phyloP scores from a whole-genome alignment of 2,113 vertebrate genomes.

The Muntiacus reevesi region DNA sequence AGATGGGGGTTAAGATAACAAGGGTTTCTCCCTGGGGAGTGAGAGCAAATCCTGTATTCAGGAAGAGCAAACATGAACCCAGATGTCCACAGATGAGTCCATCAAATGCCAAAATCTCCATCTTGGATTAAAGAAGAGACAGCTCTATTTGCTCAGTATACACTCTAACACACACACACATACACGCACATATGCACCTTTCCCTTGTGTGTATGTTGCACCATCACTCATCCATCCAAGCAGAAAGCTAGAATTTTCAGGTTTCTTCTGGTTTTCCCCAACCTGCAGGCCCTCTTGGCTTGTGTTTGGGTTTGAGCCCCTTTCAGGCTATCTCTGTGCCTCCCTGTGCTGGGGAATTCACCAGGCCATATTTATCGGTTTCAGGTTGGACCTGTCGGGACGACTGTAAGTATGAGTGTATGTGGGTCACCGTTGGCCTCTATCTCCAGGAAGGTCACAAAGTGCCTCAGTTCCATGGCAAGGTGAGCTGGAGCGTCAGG shows the following conservation, averaged over 20 bases:
- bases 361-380: slow-evolving; percentile 29
- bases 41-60: background rate
- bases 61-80: background rate
- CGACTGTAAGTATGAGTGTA: slow-evolving; percentile 95
- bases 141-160: background rate
- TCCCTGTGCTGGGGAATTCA: background rate
- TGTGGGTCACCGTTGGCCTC: slow-evolving; percentile 94
- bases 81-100: background rate
- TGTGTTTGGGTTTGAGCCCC: background rate
- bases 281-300: background rate
- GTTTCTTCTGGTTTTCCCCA: background rate
- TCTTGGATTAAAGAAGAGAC: background rate
- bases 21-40: background rate
- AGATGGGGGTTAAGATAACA: background rate
- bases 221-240: background rate
- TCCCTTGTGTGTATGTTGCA: background rate
- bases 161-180: background rate
- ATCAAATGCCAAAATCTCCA: background rate
- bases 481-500: slow-evolving; percentile 80
- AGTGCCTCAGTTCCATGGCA: slow-evolving; percentile 96
- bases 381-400: slow-evolving; percentile 95
- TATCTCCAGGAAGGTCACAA: slow-evolving; percentile 91
- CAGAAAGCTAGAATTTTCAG: background rate
- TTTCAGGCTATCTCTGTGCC: background rate
- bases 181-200: accelerated